phyloP scores from a whole-genome alignment of 2,113 vertebrate species.

The Platysternon megacephalum region DNA sequence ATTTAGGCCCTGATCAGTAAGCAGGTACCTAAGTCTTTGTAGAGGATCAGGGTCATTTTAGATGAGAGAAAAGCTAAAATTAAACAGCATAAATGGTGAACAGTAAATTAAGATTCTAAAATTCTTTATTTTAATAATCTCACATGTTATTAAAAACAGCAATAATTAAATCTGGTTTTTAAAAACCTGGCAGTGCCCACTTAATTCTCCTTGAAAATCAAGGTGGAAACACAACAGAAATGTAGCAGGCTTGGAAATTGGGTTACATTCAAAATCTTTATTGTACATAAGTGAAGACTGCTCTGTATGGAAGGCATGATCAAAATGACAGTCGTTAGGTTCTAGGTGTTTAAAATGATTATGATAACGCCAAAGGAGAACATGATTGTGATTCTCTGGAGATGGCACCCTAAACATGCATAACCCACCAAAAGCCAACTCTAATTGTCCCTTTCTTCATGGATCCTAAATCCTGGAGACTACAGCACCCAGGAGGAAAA shows the following conservation, averaged over 20 bases:
- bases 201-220: not conserved
- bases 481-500: not conserved
- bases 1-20: too few relatives aligned
- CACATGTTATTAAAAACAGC: too few relatives aligned
- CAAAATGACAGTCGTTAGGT: not conserved
- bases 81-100: too few relatives aligned
- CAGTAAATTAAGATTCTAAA: too few relatives aligned
- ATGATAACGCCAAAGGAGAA: not conserved
- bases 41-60: too few relatives aligned
- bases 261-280: too few relatives aligned
- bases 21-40: too few relatives aligned
- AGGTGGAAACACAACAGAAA: not conserved
- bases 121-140: too few relatives aligned
- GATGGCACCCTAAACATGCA: not conserved
- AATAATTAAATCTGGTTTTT: too few relatives aligned
- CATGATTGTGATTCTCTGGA: not conserved
- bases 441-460: not conserved
- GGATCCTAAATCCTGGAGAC: conserved; percentile 8
- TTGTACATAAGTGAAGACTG: not conserved
- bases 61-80: too few relatives aligned
- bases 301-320: conserved; percentile 46
- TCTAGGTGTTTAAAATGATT: not conserved
- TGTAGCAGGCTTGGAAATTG: not conserved
- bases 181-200: too few relatives aligned
- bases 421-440: not conserved